Percentiles rank a stretch among this genome's conserved stretches.
These are phyloP conservation scores for Deilephila elpenor DNA, from an alignment of 2,888 invertebrate species.

Conservation along the genomic window DNA sequence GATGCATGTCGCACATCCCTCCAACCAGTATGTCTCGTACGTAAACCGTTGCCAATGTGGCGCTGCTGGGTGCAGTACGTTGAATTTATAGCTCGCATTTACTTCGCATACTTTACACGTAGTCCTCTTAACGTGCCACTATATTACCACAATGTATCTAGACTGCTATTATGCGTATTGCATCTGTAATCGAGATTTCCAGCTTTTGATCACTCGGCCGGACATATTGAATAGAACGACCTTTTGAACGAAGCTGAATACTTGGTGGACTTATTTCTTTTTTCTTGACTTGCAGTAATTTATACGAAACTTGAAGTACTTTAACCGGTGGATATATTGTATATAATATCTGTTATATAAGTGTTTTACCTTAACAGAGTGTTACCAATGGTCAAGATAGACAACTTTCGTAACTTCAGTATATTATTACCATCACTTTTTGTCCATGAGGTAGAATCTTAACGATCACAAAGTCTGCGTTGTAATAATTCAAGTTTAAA, in stretches of 20 bases:
- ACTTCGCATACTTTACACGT: conserved; percentile 74
- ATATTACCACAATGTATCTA: conserved; percentile 57
- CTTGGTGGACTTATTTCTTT: no score
- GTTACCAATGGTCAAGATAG: no score
- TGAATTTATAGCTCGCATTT: conserved; percentile 73
- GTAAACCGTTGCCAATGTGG: conserved; percentile 68
- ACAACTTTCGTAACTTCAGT: no score
- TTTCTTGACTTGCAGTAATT: no score
- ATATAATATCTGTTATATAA: no score
- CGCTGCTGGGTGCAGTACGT: conserved; percentile 59
- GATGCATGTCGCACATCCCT: not conserved
- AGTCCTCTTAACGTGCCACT: conserved; percentile 69
- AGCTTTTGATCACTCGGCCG: not conserved
- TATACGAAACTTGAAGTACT: no score
- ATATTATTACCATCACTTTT: no score
- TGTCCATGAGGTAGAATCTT: no score
- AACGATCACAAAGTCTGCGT: no score
- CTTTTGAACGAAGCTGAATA: no score
- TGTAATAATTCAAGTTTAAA: not conserved
- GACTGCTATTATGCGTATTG: conserved; percentile 41
- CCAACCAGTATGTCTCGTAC: conserved; percentile 40
- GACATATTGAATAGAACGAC: not conserved
- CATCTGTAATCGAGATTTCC: conserved; percentile 31
- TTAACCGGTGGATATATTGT: no score
- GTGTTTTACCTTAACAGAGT: no score